Evolutionary conservation across 2,797 vertebrate species (phyloP), one percentile per base, ranked within the genome.

Genomic region (Ctenopoma multispine): DNA sequence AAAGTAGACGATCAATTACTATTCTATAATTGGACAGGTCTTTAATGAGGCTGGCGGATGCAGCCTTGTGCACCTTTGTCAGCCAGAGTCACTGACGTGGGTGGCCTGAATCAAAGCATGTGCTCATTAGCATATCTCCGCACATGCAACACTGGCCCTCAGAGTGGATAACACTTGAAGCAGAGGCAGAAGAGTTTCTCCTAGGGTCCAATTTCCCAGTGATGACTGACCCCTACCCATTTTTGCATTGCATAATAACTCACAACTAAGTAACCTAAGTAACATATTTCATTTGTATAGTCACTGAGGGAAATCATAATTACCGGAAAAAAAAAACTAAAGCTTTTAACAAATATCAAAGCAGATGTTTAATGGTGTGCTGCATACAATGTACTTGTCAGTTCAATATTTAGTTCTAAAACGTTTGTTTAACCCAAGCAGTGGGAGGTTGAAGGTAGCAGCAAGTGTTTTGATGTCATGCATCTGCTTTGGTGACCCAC

Each of bases 11-110:
- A 93, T 93, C 92, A 93, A 94, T 94, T 94, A 92, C 87, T 87
- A 87, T 91, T 88, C 90, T 89, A 87, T 94, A 93, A 94, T 94
- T 94, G 92, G 92, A 90, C 87, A 79, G 89, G 79, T 71, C 81
- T 92, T 90, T 94, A 94, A 94, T 92, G 92, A 94, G 91, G 87
- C 89, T 83, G 74, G 82, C 46, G 89, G 92, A 94, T 93, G 91
- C 91, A 84, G 85, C 85, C 85, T 85, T 86, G 87, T 86, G 79
- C 88, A 90, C 90, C 90, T 92, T 89, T 93, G 91, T 92, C 90
- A 92, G 83, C 73, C 41, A 11, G 79, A 92, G 84, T 87, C 89
- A 87, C 85, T 79, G 80, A 87, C 69, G 82, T 84, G 80, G 86
- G 83, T 88, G 87, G 84, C 83, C 90, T 86, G 44, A 84, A 89